Evolutionary conservation across 2,888 invertebrate genomes (phyloP).

Genomic region (Gerris lacustris): DNA sequence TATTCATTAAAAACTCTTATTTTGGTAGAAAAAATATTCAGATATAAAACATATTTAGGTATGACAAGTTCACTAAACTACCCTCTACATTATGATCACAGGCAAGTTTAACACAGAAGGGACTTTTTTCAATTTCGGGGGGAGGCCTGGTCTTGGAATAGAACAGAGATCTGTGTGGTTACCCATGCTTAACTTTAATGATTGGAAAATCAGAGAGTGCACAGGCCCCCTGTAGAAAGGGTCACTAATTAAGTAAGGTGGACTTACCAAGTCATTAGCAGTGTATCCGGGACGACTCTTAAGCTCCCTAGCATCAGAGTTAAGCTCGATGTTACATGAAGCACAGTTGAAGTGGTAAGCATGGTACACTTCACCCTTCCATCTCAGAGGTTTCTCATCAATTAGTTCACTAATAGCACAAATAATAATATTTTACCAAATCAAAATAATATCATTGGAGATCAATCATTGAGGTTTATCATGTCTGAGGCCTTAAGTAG

Average conservation of each 20-base stretch:
- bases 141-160: too few species aligned
- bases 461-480: conserved; percentile 2
- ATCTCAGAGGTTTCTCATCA: conserved; percentile 79
- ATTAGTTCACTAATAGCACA: conserved; percentile 59
- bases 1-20: background rate
- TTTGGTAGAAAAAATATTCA: background rate
- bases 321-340: conserved; percentile 80
- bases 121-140: too few species aligned
- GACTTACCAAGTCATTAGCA: conserved; percentile 67
- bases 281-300: conserved; percentile 80
- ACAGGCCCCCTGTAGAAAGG: too few species aligned
- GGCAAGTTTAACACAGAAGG: too few species aligned
- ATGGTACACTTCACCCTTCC: conserved; percentile 94
- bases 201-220: too few species aligned
- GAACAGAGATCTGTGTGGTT: too few species aligned
- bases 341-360: conserved; percentile 99
- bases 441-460: background rate
- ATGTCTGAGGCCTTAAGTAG: background rate
- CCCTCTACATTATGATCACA: too few species aligned
- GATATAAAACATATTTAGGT: too few species aligned
- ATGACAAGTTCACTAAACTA: too few species aligned
- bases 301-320: conserved; percentile 91
- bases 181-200: too few species aligned
- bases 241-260: background rate
- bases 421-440: conserved; percentile 18